A percentile compares a stretch with the other conserved stretches of the same genome.
Conservation (phyloP, 2,888 invertebrate genomes). For the Phoenoteleia sp. region DNA sequence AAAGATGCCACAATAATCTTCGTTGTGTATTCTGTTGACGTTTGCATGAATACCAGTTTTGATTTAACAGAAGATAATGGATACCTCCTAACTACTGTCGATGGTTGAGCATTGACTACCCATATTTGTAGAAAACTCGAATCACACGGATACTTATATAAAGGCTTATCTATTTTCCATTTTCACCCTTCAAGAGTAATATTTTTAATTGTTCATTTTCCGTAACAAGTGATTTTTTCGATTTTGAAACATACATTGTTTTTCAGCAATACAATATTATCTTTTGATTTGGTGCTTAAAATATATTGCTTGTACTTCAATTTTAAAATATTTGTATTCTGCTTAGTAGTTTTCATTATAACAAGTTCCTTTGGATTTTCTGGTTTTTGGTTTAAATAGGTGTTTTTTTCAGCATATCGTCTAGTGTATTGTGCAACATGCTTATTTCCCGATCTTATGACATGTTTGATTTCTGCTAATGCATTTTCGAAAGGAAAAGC, state of each 20-base stretch:
- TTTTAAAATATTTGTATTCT: too few relatives aligned
- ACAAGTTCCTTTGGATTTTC: too few relatives aligned
- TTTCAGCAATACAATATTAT: too few relatives aligned
- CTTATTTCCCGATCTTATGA: slow-evolving; percentile 20
- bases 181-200: slow-evolving; percentile 21
- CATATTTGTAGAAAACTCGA: slow-evolving; percentile 3
- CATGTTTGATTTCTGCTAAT: slow-evolving; percentile 26
- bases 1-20: not conserved
- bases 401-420: not conserved
- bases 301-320: too few relatives aligned
- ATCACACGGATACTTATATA: slow-evolving; percentile 22
- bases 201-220: not conserved
- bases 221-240: too few relatives aligned
- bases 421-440: slow-evolving; percentile 6
- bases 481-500: slow-evolving; percentile 10
- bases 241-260: too few relatives aligned
- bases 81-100: not conserved
- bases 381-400: too few relatives aligned
- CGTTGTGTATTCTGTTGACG: not conserved
- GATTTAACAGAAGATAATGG: not conserved
- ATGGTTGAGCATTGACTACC: not conserved
- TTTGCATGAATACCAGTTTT: not conserved
- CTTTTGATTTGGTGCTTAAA: too few relatives aligned
- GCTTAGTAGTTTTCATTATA: too few relatives aligned
- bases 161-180: slow-evolving; percentile 10